Conservation (phyloP, 2,888 invertebrate genomes). For the Dendrolimus pini region DNA sequence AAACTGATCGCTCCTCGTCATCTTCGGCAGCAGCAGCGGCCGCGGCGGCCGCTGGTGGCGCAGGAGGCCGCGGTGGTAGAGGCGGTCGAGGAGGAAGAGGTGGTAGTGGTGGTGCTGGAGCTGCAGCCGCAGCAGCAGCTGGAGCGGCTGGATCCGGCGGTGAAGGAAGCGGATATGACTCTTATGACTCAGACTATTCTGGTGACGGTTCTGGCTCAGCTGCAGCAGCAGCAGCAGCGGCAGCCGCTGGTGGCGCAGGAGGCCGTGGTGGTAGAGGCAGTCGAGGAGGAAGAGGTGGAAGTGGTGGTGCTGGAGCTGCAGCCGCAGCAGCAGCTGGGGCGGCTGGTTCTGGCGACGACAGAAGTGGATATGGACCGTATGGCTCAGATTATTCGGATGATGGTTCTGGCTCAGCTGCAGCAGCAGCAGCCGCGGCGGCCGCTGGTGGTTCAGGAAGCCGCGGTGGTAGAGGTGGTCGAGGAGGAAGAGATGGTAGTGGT, state of each 20-base stretch:
- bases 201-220: not conserved
- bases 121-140: not conserved
- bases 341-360: conserved; percentile 3
- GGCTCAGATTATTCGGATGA: not conserved
- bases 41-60: conserved; percentile 5
- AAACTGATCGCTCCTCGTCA: too few species aligned
- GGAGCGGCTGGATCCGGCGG: not conserved
- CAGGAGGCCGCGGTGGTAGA: not conserved
- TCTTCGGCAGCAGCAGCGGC: conserved; percentile 3
- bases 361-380: not conserved
- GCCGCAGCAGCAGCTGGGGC: conserved; percentile 7
- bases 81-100: not conserved
- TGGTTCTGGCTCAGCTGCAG: conserved; percentile 5
- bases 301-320: conserved; percentile 3
- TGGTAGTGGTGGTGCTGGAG: not conserved
- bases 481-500: not conserved
- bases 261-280: not conserved
- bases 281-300: not conserved
- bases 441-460: not conserved
- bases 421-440: conserved; percentile 9
- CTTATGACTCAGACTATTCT: not conserved
- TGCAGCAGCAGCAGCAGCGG: not conserved
- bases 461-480: not conserved
- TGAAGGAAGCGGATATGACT: not conserved
- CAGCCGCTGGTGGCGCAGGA: not conserved